These are phyloP conservation scores for Paracyclopina nana DNA, from an alignment of 1,140 invertebrate species.

Conservation along the genomic window DNA sequence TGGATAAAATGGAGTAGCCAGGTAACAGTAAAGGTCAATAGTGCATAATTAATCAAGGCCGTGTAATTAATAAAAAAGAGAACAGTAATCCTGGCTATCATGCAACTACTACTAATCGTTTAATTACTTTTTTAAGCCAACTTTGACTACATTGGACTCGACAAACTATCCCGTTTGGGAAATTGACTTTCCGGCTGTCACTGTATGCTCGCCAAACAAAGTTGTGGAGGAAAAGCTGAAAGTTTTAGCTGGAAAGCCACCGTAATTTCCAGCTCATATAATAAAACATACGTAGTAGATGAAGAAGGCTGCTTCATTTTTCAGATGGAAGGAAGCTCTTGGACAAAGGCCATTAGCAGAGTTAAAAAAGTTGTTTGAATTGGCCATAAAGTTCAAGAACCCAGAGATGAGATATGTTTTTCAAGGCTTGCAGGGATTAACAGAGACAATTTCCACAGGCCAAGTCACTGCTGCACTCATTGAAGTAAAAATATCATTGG, in stretches of 20 bases:
- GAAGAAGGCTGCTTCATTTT: not conserved
- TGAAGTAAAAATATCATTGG: not conserved
- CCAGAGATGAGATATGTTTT: too few species aligned
- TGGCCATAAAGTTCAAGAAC: too few species aligned
- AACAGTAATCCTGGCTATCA: too few species aligned
- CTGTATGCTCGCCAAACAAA: conserved; percentile 8
- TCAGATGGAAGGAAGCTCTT: conserved; percentile 1
- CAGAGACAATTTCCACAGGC: too few species aligned
- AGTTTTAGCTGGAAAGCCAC: not conserved
- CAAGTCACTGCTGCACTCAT: too few species aligned
- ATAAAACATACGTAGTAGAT: not conserved
- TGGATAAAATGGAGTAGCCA: conserved; percentile 4
- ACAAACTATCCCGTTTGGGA: conserved; percentile 13
- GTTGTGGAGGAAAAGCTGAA: not conserved
- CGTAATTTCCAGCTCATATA: not conserved
- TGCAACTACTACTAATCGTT: too few species aligned
- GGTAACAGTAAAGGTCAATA: too few species aligned
- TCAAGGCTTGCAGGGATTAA: too few species aligned
- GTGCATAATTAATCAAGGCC: too few species aligned
- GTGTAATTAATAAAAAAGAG: too few species aligned
- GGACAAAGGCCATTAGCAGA: too few species aligned
- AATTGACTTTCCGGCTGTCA: conserved; percentile 13
- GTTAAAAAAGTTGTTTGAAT: too few species aligned
- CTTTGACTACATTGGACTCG: conserved; percentile 8
- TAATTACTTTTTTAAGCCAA: conserved; percentile 1